Evolutionary conservation across 2,113 vertebrate genomes (phyloP).

Genomic region (Peromyscus maniculatus): DNA sequence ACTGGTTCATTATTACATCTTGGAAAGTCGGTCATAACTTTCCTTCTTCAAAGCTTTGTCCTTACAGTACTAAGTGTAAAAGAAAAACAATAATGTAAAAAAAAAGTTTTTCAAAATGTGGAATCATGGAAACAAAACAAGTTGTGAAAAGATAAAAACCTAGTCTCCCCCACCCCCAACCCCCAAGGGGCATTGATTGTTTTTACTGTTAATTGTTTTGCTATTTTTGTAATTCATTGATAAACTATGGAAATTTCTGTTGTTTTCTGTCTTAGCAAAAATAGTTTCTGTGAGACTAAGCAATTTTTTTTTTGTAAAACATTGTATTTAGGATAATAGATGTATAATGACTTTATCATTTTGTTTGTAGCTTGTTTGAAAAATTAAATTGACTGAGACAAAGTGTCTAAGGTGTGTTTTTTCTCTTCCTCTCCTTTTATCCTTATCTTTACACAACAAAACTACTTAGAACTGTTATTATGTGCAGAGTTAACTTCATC

Average conservation of each 20-base stretch:
- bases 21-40: not conserved
- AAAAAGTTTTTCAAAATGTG: not conserved
- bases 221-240: slow-evolving; percentile 57
- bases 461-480: slow-evolving; percentile 8
- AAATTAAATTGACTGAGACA: slow-evolving; percentile 48
- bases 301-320: slow-evolving; percentile 42
- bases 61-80: not conserved
- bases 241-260: slow-evolving; percentile 22
- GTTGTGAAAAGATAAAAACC: not conserved
- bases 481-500: not conserved
- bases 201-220: slow-evolving; percentile 28
- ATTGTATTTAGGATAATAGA: slow-evolving; percentile 34
- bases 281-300: slow-evolving; percentile 43
- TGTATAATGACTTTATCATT: slow-evolving; percentile 46
- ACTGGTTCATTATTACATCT: slow-evolving; percentile 27
- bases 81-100: not conserved
- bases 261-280: slow-evolving; percentile 8
- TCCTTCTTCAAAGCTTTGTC: not conserved
- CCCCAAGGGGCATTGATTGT: not conserved
- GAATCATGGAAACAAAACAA: slow-evolving; percentile 31
- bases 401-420: slow-evolving; percentile 7
- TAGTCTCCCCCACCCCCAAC: not conserved
- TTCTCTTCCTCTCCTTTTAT: not conserved
- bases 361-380: slow-evolving; percentile 58
- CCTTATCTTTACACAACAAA: slow-evolving; percentile 21